Base-by-base conservation (phyloP, 2,797 vertebrate species). In the Anguilla marmorata region DNA sequence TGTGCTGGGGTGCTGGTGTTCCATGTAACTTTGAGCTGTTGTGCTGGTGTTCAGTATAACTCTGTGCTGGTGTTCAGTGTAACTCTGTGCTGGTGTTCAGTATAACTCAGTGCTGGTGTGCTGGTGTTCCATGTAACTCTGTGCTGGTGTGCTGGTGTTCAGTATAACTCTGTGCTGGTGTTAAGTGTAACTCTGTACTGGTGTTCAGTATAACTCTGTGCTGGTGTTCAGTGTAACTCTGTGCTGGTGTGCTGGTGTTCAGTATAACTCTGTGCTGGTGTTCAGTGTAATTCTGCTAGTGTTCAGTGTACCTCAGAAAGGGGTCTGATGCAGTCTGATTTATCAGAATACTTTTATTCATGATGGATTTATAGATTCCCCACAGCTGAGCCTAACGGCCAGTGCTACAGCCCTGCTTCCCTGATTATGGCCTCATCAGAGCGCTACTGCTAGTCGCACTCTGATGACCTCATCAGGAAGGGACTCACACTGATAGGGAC, bases 401-500 rank as follows among this genome's bases (percentile, higher is more conserved):
- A 63, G 58, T 24, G 3, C 14, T 6, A 24, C 3, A 66, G 24
- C 63, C 24, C 24, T 66, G 21, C 24, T 3, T 11, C 6, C 27
- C 27, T 33, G n/a, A 76, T 14, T 3, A 76, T 41, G 12, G n/a
- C 72, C 72, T 76, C 14, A 33, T 37, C 72, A 76, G 30, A 37
- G 33, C 19, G 2, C 33, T 19, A 6, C 27, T 2, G 24, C 24
- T n/a, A 69, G 66, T 69, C 72, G 0, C 33, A 76, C 72, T 76
- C 14, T 76, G 72, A 76, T 76, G 72, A 76, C 72, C 72, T 76
- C 69, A 74, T 74, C 27, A 74, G 30, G 72, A 76, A 7, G 72
- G 12, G 72, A 76, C 72, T 16, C 72, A 76, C 14, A 76, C 30
- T 41, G 12, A 41, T 41, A 37, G 33, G 30, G 72, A 76, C 12